Conservation (phyloP, 2,113 vertebrate species). For the Platichthys flesus region DNA sequence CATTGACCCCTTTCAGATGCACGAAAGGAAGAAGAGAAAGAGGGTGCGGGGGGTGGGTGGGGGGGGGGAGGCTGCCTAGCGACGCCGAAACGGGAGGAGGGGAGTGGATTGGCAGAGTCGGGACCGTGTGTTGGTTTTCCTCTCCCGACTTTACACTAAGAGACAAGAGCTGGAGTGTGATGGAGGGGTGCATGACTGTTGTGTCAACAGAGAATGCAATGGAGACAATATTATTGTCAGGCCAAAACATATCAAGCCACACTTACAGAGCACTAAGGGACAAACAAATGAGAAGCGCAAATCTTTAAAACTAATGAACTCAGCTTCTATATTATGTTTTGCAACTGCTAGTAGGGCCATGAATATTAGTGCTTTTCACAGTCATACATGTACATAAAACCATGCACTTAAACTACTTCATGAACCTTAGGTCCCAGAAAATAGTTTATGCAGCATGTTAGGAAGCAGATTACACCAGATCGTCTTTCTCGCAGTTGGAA, state of each 20-base stretch:
- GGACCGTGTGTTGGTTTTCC: conserved; percentile 77
- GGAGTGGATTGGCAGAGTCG: conserved; percentile 71
- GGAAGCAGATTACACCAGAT: too few relatives aligned
- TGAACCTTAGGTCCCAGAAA: too few relatives aligned
- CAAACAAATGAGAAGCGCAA: conserved; percentile 9
- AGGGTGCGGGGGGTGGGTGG: conserved; percentile 3
- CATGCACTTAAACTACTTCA: too few relatives aligned
- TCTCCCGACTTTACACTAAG: conserved; percentile 71
- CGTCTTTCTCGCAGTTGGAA: conserved; percentile 4
- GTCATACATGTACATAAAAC: not conserved
- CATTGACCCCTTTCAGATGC: conserved; percentile 79
- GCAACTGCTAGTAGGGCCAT: not conserved
- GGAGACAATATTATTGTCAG: conserved; percentile 48
- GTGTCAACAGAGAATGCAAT: conserved; percentile 62
- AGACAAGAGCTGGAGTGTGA: conserved; percentile 73
- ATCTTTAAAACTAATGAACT: not conserved
- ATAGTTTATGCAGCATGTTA: too few relatives aligned
- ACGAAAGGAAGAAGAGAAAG: conserved; percentile 70
- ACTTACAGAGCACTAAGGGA: conserved; percentile 13
- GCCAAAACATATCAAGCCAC: conserved; percentile 35
- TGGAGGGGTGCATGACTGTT: conserved; percentile 51
- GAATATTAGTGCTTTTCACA: not conserved
- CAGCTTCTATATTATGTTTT: not conserved
- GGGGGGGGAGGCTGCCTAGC: conserved; percentile 67
- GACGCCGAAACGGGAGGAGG: conserved; percentile 66